Evolutionary conservation across 64 coral and sea anemone genomes (phyloP), one percentile per base, ranked within the genome.

Genomic region (Porites australiensis): DNA sequence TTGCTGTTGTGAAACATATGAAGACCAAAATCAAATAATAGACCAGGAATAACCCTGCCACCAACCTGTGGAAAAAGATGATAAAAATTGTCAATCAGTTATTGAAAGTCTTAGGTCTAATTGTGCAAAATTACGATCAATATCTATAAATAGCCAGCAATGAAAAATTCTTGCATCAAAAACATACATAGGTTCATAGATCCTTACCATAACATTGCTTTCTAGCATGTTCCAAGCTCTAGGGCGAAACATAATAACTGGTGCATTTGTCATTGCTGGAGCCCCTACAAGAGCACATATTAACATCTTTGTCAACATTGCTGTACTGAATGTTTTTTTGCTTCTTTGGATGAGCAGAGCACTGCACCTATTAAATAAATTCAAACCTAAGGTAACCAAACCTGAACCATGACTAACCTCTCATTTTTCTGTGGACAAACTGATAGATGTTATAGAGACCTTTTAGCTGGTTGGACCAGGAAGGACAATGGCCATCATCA

Each of bases 151-250:
- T 37, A 37, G 27, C 27, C 27, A 37, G 27, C 27, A 37, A 37
- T 37, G n/a, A 37, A 37, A 37, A 37, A 37, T 1, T 37, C 27
- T 1, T 37, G 27, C 27, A 37, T 37, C 27, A 37, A 37, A 37
- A 37, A 37, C 27, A 37, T 37, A 37, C 27, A 37, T 37, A 37
- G 27, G 27, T 37, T 37, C 27, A 37, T 37, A 0, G 27, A 21
- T 83, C 15, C 68, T 63, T 65, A 96, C 95, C 87, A 96, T 77
- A 70, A 96, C 45, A 78, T 96, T 96, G 44, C 62, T 20, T 86
- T 96, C 95, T 66, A 80, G 65, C 95, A 96, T 96, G 73, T 96
- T 96, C 95, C 95, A 96, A 13, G 95, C 95, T 22, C 95, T 75
- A 15, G 95, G 95, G 78, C 95, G 88, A 27, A 96, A 86, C 77